Base-by-base conservation (phyloP, 2,113 vertebrate species). In the Orientallactaga bullata region DNA sequence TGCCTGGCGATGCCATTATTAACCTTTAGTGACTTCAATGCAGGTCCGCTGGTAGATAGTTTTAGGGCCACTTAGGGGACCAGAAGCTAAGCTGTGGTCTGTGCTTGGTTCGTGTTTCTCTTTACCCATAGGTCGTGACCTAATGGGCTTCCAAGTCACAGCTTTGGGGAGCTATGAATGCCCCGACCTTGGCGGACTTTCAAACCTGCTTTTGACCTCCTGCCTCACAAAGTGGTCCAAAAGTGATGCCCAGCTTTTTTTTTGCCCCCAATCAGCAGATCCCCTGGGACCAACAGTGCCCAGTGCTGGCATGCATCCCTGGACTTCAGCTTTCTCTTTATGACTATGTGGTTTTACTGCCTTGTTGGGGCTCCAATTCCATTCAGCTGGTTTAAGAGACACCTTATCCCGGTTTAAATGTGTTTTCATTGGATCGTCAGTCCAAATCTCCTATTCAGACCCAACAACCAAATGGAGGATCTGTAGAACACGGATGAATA, bases 301-400 rank as follows among this genome's bases (percentile, higher is more conserved):
- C 17, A 2, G 3, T 30, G 1, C 66, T 23, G 30, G 26, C 16
- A 0, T 3, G 15, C 21, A 21, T 37, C 76, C 17, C 76, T 47
- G 24, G 8, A 18, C 24, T 65, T 18, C 35, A n/a, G 28, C 20
- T n/a, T 26, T 32, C n/a, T 17, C 51, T 11, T 47, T 47, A 47
- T 47, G 20, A 5, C 5, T 39, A 32, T 42, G 28, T 3, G 1
- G 0, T 24, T 58, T 28, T 5, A 28, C 42, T 1, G 11, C 37
- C 24, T 81, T 23, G 37, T 30, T 21, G 69, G 20, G 30, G 30
- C 63, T 80, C 84, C 42, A 23, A 10, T 66, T 60, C 71, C 58
- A 28, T 28, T 20, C 30, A 7, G 5, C 28, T 37, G 13, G 17
- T 26, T 79, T 71, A 39, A 55, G 68, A 61, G 35, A 61, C 37